Conservation (phyloP, 2,888 invertebrate genomes). For the Tiliacea citrago region DNA sequence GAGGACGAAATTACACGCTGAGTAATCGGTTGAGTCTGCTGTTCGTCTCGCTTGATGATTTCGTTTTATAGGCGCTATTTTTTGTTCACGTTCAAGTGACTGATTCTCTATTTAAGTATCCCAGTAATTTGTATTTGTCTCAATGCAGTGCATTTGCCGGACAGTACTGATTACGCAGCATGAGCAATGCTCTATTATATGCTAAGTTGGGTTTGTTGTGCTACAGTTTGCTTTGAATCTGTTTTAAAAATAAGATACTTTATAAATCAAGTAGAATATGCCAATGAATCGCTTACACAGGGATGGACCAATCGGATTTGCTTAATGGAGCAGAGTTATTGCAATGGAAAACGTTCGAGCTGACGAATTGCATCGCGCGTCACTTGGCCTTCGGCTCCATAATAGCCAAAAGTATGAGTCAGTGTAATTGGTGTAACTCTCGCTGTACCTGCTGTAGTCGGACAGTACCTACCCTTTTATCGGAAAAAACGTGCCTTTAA, state of each 20-base stretch:
- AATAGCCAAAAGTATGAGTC: constrained; percentile 83
- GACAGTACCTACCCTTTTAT: constrained; percentile 68
- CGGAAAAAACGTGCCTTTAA: constrained; percentile 68
- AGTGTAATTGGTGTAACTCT: constrained; percentile 76
- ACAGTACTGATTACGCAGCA: constrained; percentile 56
- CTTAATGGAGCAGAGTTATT: constrained; percentile 76
- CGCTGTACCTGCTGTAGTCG: constrained; percentile 59
- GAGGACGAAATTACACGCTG: constrained; percentile 86
- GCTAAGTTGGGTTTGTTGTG: constrained; percentile 40
- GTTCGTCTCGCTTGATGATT: constrained; percentile 82
- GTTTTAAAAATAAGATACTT: constrained; percentile 35
- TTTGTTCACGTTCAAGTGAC: constrained; percentile 77
- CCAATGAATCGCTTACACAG: constrained; percentile 65
- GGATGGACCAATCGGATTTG: constrained; percentile 73
- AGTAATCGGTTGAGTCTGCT: constrained; percentile 86
- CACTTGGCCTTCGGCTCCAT: constrained; percentile 79
- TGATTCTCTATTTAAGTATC: constrained; percentile 74
- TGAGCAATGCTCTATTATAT: constrained; percentile 52
- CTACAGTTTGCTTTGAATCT: constrained; percentile 17
- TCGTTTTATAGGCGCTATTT: constrained; percentile 81
- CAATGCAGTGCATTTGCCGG: constrained; percentile 35
- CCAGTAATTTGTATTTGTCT: constrained; percentile 66
- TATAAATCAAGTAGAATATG: constrained; percentile 40
- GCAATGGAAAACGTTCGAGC: constrained; percentile 75
- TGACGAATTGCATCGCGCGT: constrained; percentile 77